Percentiles rank a stretch among this genome's conserved stretches.
phyloP scores from a whole-genome alignment of 2,113 vertebrate species.

The Acrocephalus kingi region DNA sequence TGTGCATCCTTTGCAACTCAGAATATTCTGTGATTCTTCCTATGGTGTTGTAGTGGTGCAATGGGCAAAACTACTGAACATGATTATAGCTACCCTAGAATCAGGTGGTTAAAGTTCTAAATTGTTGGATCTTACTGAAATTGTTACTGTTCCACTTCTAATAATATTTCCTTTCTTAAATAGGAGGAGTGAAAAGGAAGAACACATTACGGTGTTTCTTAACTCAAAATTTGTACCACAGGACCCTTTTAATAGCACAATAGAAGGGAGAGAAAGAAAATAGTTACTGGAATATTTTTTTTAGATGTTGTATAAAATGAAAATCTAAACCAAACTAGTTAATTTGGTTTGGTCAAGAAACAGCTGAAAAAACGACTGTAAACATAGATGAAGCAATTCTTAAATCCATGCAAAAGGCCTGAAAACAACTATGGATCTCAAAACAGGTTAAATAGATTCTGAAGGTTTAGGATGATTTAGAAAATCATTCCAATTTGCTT shows the following conservation, averaged over 20 bases:
- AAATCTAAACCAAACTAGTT: not conserved
- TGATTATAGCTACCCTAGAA: not conserved
- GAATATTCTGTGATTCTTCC: not conserved
- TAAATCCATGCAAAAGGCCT: not conserved
- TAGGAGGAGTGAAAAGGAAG: not conserved
- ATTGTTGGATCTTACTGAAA: not conserved
- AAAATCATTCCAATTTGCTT: not conserved
- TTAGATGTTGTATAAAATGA: not conserved
- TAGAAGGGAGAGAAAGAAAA: not conserved
- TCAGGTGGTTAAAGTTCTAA: not conserved
- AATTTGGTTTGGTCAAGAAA: not conserved
- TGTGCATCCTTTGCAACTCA: not conserved
- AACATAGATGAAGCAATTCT: not conserved
- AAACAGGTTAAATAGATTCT: not conserved
- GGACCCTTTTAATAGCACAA: not conserved
- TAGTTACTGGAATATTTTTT: not conserved
- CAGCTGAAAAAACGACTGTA: not conserved
- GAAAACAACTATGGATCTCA: not conserved
- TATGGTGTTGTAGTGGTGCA: accelerated
- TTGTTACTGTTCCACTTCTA: not conserved
- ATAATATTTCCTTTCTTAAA: not conserved
- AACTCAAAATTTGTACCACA: not conserved
- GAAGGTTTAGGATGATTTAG: not conserved
- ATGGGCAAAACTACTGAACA: not conserved
- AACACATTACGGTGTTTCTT: not conserved